Conservation (phyloP, 2,797 vertebrate genomes). For the Xenentodon cancila region DNA sequence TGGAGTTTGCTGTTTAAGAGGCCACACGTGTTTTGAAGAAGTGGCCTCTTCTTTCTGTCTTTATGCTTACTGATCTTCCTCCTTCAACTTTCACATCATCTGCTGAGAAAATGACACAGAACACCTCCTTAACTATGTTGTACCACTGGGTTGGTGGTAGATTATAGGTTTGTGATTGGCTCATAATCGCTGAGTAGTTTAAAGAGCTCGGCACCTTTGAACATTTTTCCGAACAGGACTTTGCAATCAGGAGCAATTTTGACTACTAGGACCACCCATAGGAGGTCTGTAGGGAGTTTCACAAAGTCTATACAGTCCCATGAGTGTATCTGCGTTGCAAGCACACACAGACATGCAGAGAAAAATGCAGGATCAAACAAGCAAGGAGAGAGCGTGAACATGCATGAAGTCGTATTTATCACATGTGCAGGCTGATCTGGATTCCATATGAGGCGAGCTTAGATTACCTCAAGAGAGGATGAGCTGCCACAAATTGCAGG, state of each 20-base stretch:
- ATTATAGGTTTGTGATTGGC: slow-evolving; percentile 53
- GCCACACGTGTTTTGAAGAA: slow-evolving; percentile 4
- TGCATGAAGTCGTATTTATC: slow-evolving; percentile 9
- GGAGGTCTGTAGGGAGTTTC: slow-evolving; percentile 32
- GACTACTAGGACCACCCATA: slow-evolving; percentile 70
- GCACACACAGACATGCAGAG: neutral
- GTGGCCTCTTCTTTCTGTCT: neutral
- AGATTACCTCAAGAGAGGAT: slow-evolving; percentile 63
- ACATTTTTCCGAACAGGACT: slow-evolving; percentile 61
- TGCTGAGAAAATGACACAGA: slow-evolving; percentile 8
- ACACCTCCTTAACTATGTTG: slow-evolving; percentile 29
- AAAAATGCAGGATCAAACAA: slow-evolving; percentile 11
- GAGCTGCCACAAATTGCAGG: slow-evolving; percentile 68
- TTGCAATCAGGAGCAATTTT: slow-evolving; percentile 72
- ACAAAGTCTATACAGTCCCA: slow-evolving; percentile 18
- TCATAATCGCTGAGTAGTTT: slow-evolving; percentile 49
- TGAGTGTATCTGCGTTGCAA: slow-evolving; percentile 8
- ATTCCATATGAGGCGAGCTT: slow-evolving; percentile 22
- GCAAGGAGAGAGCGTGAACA: slow-evolving; percentile 9
- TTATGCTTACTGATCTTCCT: neutral
- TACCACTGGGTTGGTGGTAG: slow-evolving; percentile 25
- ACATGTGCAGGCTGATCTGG: slow-evolving; percentile 15
- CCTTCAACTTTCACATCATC: slow-evolving; percentile 1
- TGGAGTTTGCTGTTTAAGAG: neutral
- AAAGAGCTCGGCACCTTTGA: slow-evolving; percentile 49